Evolutionary conservation across 1,140 invertebrate genomes (phyloP).

Genomic region (Luehdorfia chinensis): DNA sequence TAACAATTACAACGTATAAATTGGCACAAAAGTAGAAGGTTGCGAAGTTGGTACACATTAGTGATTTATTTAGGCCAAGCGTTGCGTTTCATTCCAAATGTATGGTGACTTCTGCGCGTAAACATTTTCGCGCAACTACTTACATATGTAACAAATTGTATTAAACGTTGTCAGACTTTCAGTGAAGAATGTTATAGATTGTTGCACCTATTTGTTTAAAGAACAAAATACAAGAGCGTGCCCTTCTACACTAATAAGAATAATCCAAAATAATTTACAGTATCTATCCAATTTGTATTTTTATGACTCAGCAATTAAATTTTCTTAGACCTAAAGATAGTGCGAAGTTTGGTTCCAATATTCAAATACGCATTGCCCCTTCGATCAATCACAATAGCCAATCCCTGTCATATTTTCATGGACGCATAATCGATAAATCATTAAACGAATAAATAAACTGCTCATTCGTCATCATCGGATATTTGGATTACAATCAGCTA

Average conservation of each 20-base stretch:
- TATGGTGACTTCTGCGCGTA: constrained; percentile 13
- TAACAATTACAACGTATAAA: constrained; percentile 13
- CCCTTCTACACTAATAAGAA: too few species aligned
- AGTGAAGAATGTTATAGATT: too few species aligned
- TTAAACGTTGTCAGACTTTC: constrained; percentile 8
- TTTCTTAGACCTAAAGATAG: neutral
- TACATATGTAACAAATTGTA: constrained; percentile 9
- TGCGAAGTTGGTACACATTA: neutral
- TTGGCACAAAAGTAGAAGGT: neutral
- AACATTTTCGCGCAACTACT: constrained; percentile 11
- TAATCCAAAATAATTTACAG: too few species aligned
- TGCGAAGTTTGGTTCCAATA: neutral
- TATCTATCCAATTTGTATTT: too few species aligned
- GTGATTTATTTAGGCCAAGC: constrained; percentile 12
- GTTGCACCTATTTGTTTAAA: too few species aligned
- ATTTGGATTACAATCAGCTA: neutral
- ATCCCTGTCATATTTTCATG: constrained; percentile 6
- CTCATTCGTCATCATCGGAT: neutral
- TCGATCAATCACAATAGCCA: constrained; percentile 11
- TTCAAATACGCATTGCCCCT: neutral
- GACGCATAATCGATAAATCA: constrained; percentile 9
- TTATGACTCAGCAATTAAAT: too few species aligned
- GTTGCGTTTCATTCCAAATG: constrained; percentile 12
- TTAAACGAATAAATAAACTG: constrained; percentile 4
- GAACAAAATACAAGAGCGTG: too few species aligned